These are phyloP conservation scores for Erpetoichthys calabaricus DNA, from an alignment of 2,797 vertebrate species.

Conservation along the genomic window DNA sequence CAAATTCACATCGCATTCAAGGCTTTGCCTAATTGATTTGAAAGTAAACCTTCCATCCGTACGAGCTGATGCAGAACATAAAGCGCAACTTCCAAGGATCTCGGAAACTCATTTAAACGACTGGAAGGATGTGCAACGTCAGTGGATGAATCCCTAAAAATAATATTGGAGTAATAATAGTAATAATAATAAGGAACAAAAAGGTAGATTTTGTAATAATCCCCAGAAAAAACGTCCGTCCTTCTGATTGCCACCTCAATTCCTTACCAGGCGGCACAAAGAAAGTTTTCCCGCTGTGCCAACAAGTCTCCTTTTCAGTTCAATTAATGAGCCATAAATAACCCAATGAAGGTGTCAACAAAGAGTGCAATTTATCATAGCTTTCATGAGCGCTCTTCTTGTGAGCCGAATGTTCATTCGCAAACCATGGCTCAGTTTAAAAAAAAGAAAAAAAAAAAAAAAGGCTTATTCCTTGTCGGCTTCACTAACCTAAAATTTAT, in stretches of 20 bases:
- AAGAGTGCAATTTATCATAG: slow-evolving; percentile 86
- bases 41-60: too few species aligned
- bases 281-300: slow-evolving; percentile 59
- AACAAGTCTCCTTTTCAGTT: slow-evolving; percentile 82
- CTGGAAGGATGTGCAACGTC: too few species aligned
- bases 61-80: too few species aligned
- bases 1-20: too few species aligned
- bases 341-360: slow-evolving; percentile 97
- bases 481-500: slow-evolving; percentile 67
- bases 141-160: too few species aligned
- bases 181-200: too few species aligned
- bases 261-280: slow-evolving; percentile 42
- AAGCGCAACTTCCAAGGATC: too few species aligned
- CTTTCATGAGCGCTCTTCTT: slow-evolving; percentile 66
- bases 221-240: slow-evolving; percentile 24
- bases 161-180: too few species aligned
- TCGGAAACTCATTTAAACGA: too few species aligned
- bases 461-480: slow-evolving; percentile 79
- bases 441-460: slow-evolving; percentile 24
- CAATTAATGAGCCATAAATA: slow-evolving; percentile 99
- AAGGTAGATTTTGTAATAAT: slow-evolving; percentile 17
- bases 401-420: slow-evolving; percentile 58
- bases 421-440: slow-evolving; percentile 45
- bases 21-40: too few species aligned
- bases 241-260: slow-evolving; percentile 34